These are phyloP conservation scores for Tenthredo distinguenda DNA, from an alignment of 2,888 invertebrate species.

Conservation along the genomic window DNA sequence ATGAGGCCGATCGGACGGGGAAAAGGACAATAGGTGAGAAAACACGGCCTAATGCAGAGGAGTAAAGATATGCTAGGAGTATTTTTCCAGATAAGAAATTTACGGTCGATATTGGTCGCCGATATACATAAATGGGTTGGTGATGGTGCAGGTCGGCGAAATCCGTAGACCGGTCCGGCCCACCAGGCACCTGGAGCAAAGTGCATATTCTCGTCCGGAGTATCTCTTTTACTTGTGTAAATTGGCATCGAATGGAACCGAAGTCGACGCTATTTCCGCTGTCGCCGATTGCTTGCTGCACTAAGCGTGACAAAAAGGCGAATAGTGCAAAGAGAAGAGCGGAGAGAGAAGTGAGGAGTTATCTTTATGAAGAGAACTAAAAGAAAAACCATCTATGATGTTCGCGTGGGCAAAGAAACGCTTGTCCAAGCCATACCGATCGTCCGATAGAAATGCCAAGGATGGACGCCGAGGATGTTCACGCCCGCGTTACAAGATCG, in stretches of 20 bases:
- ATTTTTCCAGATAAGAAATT: conserved; percentile 35
- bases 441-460: conserved; percentile 30
- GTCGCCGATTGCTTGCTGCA: not conserved
- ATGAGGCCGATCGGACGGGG: conserved; percentile 7
- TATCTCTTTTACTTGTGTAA: conserved; percentile 46
- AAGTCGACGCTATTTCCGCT: conserved; percentile 25
- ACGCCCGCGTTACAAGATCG: conserved; percentile 52
- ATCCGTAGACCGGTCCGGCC: conserved; percentile 37
- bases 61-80: conserved; percentile 11
- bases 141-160: conserved; percentile 25
- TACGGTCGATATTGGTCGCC: conserved; percentile 44
- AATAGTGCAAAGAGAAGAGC: not conserved
- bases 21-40: not conserved
- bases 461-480: conserved; percentile 48
- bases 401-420: conserved; percentile 27
- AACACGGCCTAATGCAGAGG: not conserved
- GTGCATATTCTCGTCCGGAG: conserved; percentile 49
- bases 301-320: not conserved
- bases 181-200: conserved; percentile 48
- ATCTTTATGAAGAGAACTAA: not conserved
- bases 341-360: not conserved
- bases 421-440: conserved; percentile 22
- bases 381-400: not conserved
- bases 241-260: conserved; percentile 40
- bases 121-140: conserved; percentile 21